Evolutionary conservation across 2,113 vertebrate genomes (phyloP), one percentile per base, ranked within the genome.

Genomic region (Actenoides lindsayi): DNA sequence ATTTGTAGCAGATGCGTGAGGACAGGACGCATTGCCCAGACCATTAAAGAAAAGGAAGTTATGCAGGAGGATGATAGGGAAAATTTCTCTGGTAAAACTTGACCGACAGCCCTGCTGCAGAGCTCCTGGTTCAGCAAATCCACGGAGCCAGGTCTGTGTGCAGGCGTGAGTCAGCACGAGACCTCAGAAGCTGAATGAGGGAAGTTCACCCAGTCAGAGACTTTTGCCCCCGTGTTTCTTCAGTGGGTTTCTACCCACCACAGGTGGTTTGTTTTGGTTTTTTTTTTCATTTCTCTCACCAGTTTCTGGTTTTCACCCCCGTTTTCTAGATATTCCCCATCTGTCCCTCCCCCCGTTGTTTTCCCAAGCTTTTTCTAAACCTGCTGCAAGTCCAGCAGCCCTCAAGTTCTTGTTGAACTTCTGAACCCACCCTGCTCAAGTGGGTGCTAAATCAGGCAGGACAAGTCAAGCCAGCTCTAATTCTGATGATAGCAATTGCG

Each of bases 401-500:
- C 62, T 91, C 57, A 93, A 92, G 86, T 92, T 93, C 63, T 19
- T 13, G 30, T 37, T 95, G 94, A 96, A 96, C 86, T 91, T 89
- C 73, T 90, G 90, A 97, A 89, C 75, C 39, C 67, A n/a, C 70
- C 42, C 35, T 80, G 15, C 67, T 93, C 42, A 33, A 89, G 94
- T 75, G 93, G 69, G 59, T 87, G 89, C 94, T 97, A 95, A 94
- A 95, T 96, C 65, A 89, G 89, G 96, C 95, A 93, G 87, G 93
- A 77, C 70, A 67, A 75, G 87, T 77, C 71, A 41, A 96, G 89
- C 78, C 82, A 94, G 63, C 78, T 76, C 94, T 62, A 88, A 89
- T 95, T 96, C 96, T 95, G 93, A 96, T 93, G 90, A 86, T 46
- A 96, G 93, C 95, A 93, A 96, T 97, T 97, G 97, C 21, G 89